These are phyloP conservation scores for Ormyrus nitidulus DNA, from an alignment of 2,888 invertebrate genomes.

Conservation along the genomic window DNA sequence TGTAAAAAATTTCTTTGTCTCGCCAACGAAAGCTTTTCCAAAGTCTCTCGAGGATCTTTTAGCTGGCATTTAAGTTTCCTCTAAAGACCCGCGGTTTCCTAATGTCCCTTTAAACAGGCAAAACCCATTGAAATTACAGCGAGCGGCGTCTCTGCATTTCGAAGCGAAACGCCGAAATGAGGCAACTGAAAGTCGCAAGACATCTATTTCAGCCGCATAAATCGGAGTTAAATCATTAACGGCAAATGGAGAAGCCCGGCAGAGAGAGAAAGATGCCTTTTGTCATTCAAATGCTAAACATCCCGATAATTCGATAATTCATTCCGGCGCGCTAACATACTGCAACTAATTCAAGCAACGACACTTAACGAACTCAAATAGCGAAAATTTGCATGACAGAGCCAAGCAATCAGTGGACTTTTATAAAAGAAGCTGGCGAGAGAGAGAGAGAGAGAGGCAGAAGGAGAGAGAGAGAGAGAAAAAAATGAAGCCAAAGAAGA, in stretches of 20 bases:
- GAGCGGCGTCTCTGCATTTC: too few species aligned
- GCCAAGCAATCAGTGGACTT: conserved; percentile 8
- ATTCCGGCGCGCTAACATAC: conserved; percentile 4
- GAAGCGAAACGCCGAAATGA: too few species aligned
- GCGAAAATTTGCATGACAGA: conserved; percentile 52
- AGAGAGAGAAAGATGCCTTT: background rate
- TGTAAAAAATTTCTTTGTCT: too few species aligned
- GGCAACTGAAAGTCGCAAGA: background rate
- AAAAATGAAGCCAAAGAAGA: background rate
- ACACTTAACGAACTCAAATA: conserved; percentile 34
- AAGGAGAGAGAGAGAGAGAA: background rate
- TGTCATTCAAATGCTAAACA: conserved; percentile 23
- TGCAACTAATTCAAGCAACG: conserved; percentile 32
- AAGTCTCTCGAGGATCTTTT: too few species aligned
- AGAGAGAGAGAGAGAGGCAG: background rate
- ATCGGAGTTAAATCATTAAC: too few species aligned
- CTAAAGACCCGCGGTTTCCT: too few species aligned
- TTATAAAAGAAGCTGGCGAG: conserved; percentile 10
- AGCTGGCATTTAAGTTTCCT: too few species aligned
- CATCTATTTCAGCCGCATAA: too few species aligned
- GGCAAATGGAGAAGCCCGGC: background rate
- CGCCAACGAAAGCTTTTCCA: too few species aligned
- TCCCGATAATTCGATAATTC: conserved; percentile 45
- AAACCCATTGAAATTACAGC: background rate
- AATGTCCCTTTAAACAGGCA: too few species aligned